phyloP scores from a whole-genome alignment of 2,113 vertebrate genomes.

The Callipepla californica region DNA sequence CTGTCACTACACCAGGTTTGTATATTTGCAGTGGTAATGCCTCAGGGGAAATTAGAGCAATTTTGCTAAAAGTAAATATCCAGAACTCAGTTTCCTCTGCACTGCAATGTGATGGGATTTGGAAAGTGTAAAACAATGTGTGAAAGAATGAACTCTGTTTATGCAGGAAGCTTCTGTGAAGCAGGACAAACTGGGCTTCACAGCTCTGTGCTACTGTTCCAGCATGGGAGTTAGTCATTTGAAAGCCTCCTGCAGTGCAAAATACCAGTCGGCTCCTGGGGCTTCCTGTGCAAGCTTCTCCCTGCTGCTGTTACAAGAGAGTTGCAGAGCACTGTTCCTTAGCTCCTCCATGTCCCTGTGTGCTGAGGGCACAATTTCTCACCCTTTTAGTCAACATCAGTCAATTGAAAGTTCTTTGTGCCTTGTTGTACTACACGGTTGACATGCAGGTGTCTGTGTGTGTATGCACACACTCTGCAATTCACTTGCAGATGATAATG shows the following conservation, averaged over 20 bases:
- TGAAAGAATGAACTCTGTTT: constrained; percentile 33
- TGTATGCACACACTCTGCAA: background rate
- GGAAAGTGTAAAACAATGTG: constrained; percentile 10
- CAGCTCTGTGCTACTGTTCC: background rate
- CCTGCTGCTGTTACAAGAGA: background rate
- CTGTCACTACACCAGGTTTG: constrained; percentile 15
- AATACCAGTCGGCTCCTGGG: background rate
- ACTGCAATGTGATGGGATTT: background rate
- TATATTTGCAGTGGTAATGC: constrained; percentile 50
- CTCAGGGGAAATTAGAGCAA: constrained; percentile 5
- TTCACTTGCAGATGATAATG: background rate
- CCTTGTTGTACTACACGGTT: background rate
- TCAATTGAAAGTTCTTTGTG: background rate
- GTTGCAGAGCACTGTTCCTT: background rate
- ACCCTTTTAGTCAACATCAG: background rate
- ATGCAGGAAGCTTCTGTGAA: constrained; percentile 29
- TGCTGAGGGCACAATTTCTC: background rate
- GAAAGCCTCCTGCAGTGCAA: constrained; percentile 45
- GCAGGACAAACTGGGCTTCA: constrained; percentile 38
- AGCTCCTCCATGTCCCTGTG: accelerated
- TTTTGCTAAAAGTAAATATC: constrained; percentile 45
- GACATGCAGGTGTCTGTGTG: background rate
- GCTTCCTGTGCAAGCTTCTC: constrained; percentile 8
- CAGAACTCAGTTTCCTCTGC: constrained; percentile 17
- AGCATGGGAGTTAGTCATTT: constrained; percentile 10